These are phyloP conservation scores for Stegana nigrithorax DNA, from an alignment of 2,888 invertebrate genomes.

Conservation along the genomic window DNA sequence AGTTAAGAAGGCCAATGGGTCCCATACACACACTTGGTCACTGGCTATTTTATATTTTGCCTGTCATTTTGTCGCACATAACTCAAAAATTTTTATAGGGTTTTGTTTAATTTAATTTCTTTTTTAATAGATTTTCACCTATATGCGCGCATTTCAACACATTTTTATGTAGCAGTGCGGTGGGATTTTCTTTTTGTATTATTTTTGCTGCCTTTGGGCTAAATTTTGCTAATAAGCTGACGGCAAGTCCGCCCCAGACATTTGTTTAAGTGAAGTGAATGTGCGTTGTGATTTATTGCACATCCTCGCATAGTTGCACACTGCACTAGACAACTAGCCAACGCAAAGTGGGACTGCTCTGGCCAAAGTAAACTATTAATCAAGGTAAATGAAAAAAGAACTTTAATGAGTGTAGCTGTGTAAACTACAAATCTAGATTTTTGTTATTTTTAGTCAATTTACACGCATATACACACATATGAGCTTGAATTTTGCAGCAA, in stretches of 20 bases:
- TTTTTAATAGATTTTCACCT: constrained; percentile 22
- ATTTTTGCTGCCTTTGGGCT: background rate
- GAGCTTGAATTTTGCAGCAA: too few relatives aligned
- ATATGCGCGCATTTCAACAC: too few relatives aligned
- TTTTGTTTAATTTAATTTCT: constrained; percentile 28
- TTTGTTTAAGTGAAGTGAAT: constrained; percentile 26
- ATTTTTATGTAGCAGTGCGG: too few relatives aligned
- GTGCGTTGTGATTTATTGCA: background rate
- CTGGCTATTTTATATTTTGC: background rate
- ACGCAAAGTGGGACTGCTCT: too few relatives aligned
- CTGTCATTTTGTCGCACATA: background rate
- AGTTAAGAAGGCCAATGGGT: constrained; percentile 15
- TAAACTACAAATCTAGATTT: too few relatives aligned
- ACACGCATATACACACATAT: too few relatives aligned
- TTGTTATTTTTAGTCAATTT: too few relatives aligned
- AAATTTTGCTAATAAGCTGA: constrained; percentile 32
- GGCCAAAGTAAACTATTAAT: too few relatives aligned
- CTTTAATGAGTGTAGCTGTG: too few relatives aligned
- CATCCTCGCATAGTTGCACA: background rate
- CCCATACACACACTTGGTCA: background rate
- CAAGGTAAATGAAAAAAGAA: too few relatives aligned
- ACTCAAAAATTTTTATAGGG: constrained; percentile 13
- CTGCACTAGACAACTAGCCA: too few relatives aligned
- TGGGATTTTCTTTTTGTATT: background rate
- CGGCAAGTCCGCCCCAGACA: constrained; percentile 36